Evolutionary conservation across 1,140 invertebrate species (phyloP).

Genomic region (Drosophila nikananu): DNA sequence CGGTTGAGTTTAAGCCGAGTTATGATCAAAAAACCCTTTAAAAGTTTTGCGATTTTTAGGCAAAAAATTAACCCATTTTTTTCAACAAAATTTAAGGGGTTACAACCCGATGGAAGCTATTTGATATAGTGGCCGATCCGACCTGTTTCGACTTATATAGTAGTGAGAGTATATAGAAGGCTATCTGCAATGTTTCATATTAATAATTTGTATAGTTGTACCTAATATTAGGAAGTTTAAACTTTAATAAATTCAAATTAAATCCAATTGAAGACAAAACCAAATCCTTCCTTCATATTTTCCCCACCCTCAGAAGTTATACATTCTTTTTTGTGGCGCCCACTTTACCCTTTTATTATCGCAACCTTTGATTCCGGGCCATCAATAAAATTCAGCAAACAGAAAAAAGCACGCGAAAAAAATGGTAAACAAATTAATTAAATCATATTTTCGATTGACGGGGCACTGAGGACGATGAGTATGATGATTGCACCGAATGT

Average conservation of each 20-base stretch:
- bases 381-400: conserved; percentile 50
- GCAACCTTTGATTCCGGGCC: background rate
- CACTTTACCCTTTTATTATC: background rate
- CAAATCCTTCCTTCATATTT: no score
- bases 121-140: no score
- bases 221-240: background rate
- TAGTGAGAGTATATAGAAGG: no score
- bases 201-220: no score
- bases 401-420: conserved; percentile 26
- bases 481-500: conserved; percentile 39
- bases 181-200: no score
- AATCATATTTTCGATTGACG: conserved; percentile 78
- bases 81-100: no score
- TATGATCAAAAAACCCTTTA: no score
- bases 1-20: no score
- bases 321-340: background rate
- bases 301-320: background rate
- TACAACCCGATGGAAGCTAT: no score
- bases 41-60: no score
- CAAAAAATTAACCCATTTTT: no score
- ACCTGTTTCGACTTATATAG: no score
- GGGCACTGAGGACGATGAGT: conserved; percentile 50
- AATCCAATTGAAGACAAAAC: background rate
- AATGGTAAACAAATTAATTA: conserved; percentile 73
- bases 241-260: background rate